Evolutionary conservation across 2,888 invertebrate species (phyloP), one percentile per base, ranked within the genome.

Genomic region (Sarcophaga caerulescens): DNA sequence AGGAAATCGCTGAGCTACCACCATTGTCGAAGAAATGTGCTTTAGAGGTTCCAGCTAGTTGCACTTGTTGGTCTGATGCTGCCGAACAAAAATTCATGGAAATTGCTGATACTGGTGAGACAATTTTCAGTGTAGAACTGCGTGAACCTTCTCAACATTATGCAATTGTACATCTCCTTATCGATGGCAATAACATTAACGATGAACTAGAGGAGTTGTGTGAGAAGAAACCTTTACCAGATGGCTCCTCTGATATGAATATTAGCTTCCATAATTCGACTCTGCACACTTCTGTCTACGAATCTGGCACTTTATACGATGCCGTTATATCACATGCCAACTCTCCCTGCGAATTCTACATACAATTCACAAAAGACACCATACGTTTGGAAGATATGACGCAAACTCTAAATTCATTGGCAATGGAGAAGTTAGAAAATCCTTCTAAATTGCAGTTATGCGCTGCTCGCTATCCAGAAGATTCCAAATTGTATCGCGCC

Each of bases 401-500:
- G 71, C 88, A 73, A 44, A 87, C 81, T 3, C 81, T 85, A 60
- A 89, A 89, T 78, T 85, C 83, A n/a, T 80, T 68, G 71, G 87
- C 81, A 59, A 87, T 89, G 88, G 89, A 89, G 6, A 70, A 70
- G 6, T 60, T 89, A 19, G 69, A 88, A 68, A 73, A 84, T 14
- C 77, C 88, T 1, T 19, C 69, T 10, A 70, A 87, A 47, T 90
- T 95, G 73, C 95, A 95, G 0, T 88, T 95, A 0, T 96, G 96
- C 89, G 94, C 95, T 44, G 98, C 98, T 0, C 95, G 96, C 88
- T 98, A 97, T 92, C 94, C 95, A 0, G 95, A 95, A 0, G 98
- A 98, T 91, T 95, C 96, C 6, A 95, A 95, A 85, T 98, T 98
- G 97, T 99, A 99, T 92, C 94, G 99, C 84, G 98, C 98, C 0